Base-by-base conservation (phyloP, 2,797 vertebrate genomes). In the Poecilia picta region DNA sequence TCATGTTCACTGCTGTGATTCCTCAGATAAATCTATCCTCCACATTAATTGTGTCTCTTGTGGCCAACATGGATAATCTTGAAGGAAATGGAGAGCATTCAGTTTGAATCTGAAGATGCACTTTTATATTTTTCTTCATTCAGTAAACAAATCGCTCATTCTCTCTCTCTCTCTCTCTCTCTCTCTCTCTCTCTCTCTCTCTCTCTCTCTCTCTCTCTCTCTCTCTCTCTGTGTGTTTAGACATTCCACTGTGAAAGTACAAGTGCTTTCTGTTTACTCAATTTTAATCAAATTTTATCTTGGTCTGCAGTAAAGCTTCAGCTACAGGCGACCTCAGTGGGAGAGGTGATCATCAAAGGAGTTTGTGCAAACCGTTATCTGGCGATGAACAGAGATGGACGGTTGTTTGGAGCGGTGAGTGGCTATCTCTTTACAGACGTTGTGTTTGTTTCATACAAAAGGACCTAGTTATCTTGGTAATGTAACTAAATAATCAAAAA, bases 281-380 rank as follows among this genome's bases (percentile, higher is more conserved):
- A 16, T 41, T 64, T 12, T 49, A 81, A 68, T 11, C 16, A 49
- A 45, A 16, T 41, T 81, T 71, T 73, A 1, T 86, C 1, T 77
- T 59, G 72, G 31, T 71, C 51, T 31, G 45, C 88, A 99, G 98
- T 99, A 89, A 99, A 98, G 88, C 96, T 99, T 78, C 97, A 99
- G 51, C 96, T 99, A 41, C 98, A 99, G 93, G 98, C 98, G 0
- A 98, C 98, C 81, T 96, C 98, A 0, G 95, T 97, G 87, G 98
- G 98, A 43, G 97, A 99, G 68, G 97, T 99, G 77, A 96, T 98
- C 59, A 99, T 99, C 93, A 99, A 99, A 91, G 98, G 98, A 2
- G 88, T 98, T 10, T 96, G 94, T 39, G 97, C 98, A 0, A 98
- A 99, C 91, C 97, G 98, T 53, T 99, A 98, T 83, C 97, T 99